Conservation (phyloP, 2,888 invertebrate genomes). For the Acrobasis consociella region DNA sequence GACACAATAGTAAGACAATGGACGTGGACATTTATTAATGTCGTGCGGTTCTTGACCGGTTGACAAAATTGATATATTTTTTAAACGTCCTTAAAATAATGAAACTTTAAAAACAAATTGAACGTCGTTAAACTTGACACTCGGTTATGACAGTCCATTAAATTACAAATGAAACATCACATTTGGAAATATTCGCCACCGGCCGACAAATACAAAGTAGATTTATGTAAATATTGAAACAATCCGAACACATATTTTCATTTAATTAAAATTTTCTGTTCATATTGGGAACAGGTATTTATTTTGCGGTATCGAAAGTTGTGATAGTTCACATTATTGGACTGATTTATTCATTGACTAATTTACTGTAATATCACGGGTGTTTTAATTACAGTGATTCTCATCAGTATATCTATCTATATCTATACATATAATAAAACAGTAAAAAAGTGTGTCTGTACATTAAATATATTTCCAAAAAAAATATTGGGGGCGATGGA, state of each 20-base stretch:
- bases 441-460: too few species aligned
- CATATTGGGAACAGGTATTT: conserved; percentile 36
- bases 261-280: conserved; percentile 49
- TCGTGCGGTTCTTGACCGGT: too few species aligned
- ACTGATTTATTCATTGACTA: conserved; percentile 19
- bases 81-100: background rate
- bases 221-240: conserved; percentile 35
- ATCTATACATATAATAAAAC: too few species aligned
- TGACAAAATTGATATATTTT: too few species aligned
- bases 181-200: conserved; percentile 29
- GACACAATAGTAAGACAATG: too few species aligned
- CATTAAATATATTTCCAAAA: too few species aligned
- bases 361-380: conserved; percentile 23
- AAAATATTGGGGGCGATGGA: too few species aligned
- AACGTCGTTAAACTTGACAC: background rate
- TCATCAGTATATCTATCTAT: background rate
- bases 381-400: background rate
- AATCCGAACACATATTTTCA: conserved; percentile 38
- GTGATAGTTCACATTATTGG: conserved; percentile 34
- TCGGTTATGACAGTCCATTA: conserved; percentile 18
- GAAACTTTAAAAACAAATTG: background rate
- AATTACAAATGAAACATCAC: conserved; percentile 32
- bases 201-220: conserved; percentile 30
- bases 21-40: too few species aligned
- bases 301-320: conserved; percentile 37